phyloP scores from a whole-genome alignment of 2,113 vertebrate species.

The Seriola rivoliana region DNA sequence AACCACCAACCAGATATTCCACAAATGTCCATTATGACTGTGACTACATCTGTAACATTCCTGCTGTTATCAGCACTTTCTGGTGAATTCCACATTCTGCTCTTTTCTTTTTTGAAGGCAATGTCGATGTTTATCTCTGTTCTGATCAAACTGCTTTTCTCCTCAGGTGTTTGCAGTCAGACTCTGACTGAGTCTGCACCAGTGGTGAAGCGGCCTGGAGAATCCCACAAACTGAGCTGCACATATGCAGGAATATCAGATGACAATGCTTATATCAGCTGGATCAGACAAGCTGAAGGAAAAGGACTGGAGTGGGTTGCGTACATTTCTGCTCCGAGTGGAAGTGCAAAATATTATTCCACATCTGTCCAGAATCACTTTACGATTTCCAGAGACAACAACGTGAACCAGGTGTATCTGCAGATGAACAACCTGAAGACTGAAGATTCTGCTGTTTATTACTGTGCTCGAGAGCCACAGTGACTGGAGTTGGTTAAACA shows the following conservation, averaged over 20 bases:
- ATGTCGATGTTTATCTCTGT: background rate
- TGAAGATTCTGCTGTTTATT: conserved; percentile 43
- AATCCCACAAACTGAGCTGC: conserved; percentile 57
- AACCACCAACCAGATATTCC: background rate
- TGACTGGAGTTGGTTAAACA: background rate
- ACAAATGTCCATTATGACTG: background rate
- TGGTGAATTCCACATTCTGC: conserved; percentile 6
- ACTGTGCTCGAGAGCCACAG: conserved; percentile 6
- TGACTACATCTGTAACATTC: background rate
- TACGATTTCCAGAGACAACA: conserved; percentile 51
- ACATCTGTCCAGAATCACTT: conserved; percentile 17
- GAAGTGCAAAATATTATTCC: background rate
- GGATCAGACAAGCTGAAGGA: conserved; percentile 61
- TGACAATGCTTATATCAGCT: background rate
- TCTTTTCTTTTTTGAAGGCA: background rate
- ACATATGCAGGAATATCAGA: conserved; percentile 53
- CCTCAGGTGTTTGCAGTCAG: conserved; percentile 44
- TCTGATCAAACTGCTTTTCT: conserved; percentile 12
- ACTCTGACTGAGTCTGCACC: conserved; percentile 52
- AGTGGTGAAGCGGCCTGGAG: conserved; percentile 28
- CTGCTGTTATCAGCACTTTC: conserved; percentile 10
- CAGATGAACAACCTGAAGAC: conserved; percentile 47
- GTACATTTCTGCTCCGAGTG: conserved; percentile 2
- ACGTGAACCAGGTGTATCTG: conserved; percentile 44
- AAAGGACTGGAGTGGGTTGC: conserved; percentile 67